phyloP scores from a whole-genome alignment of 2,888 invertebrate genomes.

The Drosophila stalkeri region DNA sequence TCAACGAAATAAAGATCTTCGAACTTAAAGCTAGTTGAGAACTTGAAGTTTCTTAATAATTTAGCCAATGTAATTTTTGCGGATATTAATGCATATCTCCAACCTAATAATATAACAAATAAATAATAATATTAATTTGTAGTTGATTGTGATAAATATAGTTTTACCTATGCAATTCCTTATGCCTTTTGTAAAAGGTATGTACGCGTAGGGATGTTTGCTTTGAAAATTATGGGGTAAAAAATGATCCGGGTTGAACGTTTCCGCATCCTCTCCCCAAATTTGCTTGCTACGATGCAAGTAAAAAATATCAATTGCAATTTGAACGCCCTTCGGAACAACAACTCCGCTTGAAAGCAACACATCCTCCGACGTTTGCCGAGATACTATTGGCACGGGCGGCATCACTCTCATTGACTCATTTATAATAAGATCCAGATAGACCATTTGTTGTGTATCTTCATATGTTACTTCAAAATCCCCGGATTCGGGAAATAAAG shows the following conservation, averaged over 20 bases:
- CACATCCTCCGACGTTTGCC: conserved; percentile 73
- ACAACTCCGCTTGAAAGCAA: conserved; percentile 75
- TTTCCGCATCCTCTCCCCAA: conserved; percentile 83
- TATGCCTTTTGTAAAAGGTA: conserved; percentile 84
- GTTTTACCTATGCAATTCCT: conserved; percentile 82
- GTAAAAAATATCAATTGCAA: conserved; percentile 81
- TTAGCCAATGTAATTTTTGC: conserved; percentile 80
- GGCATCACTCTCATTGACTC: conserved; percentile 83
- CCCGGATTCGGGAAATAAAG: conserved; percentile 68
- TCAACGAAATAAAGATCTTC: conserved; percentile 82
- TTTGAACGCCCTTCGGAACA: conserved; percentile 80
- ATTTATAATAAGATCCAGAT: conserved; percentile 82
- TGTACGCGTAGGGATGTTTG: conserved; percentile 82
- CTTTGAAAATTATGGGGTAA: conserved; percentile 78
- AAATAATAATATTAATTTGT: neutral
- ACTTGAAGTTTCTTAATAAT: conserved; percentile 77
- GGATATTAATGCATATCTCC: conserved; percentile 81
- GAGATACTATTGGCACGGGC: conserved; percentile 80
- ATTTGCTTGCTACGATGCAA: conserved; percentile 82
- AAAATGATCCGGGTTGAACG: conserved; percentile 84
- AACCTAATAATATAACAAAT: conserved; percentile 59
- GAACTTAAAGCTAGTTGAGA: conserved; percentile 79
- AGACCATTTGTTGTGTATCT: conserved; percentile 79
- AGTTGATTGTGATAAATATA: neutral
- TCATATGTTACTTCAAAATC: conserved; percentile 74